These are phyloP conservation scores for Pteromalus puparum DNA, from an alignment of 1,140 invertebrate genomes.

Conservation along the genomic window DNA sequence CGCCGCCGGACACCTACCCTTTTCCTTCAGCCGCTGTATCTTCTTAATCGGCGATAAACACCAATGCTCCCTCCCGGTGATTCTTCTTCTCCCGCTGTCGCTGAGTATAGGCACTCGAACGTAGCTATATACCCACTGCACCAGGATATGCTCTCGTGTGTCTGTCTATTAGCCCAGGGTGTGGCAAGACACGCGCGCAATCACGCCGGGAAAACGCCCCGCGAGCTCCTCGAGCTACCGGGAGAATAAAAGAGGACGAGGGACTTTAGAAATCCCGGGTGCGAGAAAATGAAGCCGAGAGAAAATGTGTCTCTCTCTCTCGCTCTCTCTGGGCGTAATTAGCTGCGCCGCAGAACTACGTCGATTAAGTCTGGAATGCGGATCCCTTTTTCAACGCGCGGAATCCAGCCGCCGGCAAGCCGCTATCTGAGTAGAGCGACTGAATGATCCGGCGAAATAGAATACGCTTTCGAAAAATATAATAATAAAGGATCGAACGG, in stretches of 20 bases:
- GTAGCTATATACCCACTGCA: no score
- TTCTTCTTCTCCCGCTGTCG: background rate
- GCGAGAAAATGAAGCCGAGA: conserved; percentile 6
- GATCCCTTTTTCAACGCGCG: conserved; percentile 1
- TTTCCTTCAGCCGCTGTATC: conserved; percentile 33
- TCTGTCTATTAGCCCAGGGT: background rate
- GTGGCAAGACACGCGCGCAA: background rate
- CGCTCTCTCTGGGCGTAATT: conserved; percentile 13
- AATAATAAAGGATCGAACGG: no score
- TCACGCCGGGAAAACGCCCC: background rate
- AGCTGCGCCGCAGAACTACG: conserved; percentile 22
- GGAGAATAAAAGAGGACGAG: background rate
- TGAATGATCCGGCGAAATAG: background rate
- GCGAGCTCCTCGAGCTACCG: background rate
- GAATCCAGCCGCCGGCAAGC: background rate
- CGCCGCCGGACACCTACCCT: conserved; percentile 11
- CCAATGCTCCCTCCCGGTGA: background rate
- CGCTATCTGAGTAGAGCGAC: no score
- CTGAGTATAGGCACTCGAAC: no score
- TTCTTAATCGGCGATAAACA: background rate
- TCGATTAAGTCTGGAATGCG: conserved; percentile 44
- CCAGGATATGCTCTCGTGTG: no score
- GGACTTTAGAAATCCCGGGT: background rate
- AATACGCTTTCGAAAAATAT: no score
- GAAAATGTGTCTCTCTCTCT: background rate